These are phyloP conservation scores for Sebastes oblongus DNA, from an alignment of 2,797 vertebrate genomes.

Conservation along the genomic window DNA sequence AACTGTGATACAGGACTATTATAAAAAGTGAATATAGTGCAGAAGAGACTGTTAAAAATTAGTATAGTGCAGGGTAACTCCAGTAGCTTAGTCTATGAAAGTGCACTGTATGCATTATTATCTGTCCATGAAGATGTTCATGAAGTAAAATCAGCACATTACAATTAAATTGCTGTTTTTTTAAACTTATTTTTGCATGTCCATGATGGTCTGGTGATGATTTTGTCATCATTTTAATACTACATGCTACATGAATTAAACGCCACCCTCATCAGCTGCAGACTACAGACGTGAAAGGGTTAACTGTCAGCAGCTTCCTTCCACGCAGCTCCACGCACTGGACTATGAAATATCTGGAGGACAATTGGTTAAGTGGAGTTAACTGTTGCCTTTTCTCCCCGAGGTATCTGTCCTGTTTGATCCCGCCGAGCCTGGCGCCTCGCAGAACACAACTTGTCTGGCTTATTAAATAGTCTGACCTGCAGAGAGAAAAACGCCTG, in stretches of 20 bases:
- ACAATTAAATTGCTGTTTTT: too few relatives aligned
- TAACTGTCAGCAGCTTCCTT: conserved; percentile 71
- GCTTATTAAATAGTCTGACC: conserved; percentile 87
- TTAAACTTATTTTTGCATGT: not conserved
- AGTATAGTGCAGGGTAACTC: too few relatives aligned
- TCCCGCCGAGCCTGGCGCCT: conserved; percentile 89
- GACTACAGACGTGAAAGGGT: conserved; percentile 66
- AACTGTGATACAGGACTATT: too few relatives aligned
- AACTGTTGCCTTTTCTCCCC: conserved; percentile 85
- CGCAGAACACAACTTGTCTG: conserved; percentile 87
- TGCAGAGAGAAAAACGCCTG: conserved; percentile 84
- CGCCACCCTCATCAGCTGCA: not conserved
- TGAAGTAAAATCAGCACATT: too few relatives aligned
- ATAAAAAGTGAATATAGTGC: too few relatives aligned
- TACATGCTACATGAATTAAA: not conserved
- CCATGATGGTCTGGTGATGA: not conserved
- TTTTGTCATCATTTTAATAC: not conserved
- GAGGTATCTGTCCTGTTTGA: conserved; percentile 87
- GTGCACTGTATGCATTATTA: too few relatives aligned
- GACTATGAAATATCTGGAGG: conserved; percentile 83
- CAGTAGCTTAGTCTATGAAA: too few relatives aligned
- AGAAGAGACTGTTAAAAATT: too few relatives aligned
- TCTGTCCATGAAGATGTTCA: too few relatives aligned
- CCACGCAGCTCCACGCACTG: conserved; percentile 59
- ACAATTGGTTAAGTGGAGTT: conserved; percentile 88